Evolutionary conservation across 1,140 invertebrate species (phyloP), one percentile per base, ranked within the genome.

Genomic region (Plodia interpunctella): DNA sequence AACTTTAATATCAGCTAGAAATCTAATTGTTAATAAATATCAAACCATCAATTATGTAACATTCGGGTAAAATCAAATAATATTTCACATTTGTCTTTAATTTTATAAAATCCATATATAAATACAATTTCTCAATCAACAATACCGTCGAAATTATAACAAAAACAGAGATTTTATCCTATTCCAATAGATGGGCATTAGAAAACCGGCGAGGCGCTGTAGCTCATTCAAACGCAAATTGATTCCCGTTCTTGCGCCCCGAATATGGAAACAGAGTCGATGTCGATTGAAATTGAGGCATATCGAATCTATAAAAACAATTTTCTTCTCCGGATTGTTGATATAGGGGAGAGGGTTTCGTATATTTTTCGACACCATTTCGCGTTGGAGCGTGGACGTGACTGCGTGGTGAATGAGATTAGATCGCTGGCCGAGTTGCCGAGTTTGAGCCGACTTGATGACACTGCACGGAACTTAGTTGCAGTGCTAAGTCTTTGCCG

Each of bases 301-400:
- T 83, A 83, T 81, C 73, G 73, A 77, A 85, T 85, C 75, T 71
- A 78, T 83, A 81, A 85, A 83, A 85, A 85, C 80, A 83, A 83
- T 82, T 85, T 84, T 83, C 78, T 70, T 74, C 60, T 62, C 64
- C 68, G 55, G 59, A 70, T 69, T 80, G 72, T 84, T 80, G 78
- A 84, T 81, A 78, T 76, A 79, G 70, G 70, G 71, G 62, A 51
- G 63, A 53, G 65, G 66, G 66, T 65, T 64, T 65, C 56, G 56
- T 68, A 74, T 79, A 79, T 78, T 76, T 72, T 82, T 78, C 75
- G 72, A 72, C 74, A 72, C 67, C 66, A 72, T 76, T 77, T 69
- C 71, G 63, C 63, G 69, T 61, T 51, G 75, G 75, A 77, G 71
- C 76, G 70, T 77, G 73, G 62, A 80, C 80, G 80, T 83, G 80